A percentile compares a stretch with the other conserved stretches of the same genome.
Conservation (phyloP, 2,888 invertebrate species). For the Girardia tigrina region DNA sequence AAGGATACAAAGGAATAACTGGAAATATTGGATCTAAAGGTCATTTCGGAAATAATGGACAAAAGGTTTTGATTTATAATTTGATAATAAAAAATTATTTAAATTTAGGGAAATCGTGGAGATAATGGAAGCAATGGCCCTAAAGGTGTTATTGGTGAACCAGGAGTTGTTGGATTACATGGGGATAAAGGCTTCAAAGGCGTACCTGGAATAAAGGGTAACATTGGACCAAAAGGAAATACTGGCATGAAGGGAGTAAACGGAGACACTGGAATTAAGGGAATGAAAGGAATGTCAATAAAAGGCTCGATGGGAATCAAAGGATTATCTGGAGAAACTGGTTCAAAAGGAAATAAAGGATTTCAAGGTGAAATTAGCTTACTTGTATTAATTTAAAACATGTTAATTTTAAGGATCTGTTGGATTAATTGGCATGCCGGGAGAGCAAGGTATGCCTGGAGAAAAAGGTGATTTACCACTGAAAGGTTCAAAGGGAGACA, state of each 20-base stretch:
- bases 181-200: not conserved
- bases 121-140: not conserved
- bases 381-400: not conserved
- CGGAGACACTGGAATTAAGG: too few species aligned
- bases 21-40: not conserved
- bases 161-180: not conserved
- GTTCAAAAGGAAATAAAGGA: slow-evolving; percentile 26
- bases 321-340: not conserved
- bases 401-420: not conserved
- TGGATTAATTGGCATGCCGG: not conserved
- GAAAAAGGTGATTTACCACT: not conserved
- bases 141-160: not conserved
- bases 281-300: too few species aligned
- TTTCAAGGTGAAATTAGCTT: not conserved
- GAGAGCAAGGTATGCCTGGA: not conserved
- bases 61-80: not conserved
- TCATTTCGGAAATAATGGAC: not conserved
- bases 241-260: not conserved
- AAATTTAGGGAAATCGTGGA: not conserved
- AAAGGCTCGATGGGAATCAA: not conserved
- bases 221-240: slow-evolving; percentile 1
- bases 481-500: slow-evolving; percentile 24
- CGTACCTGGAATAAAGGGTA: not conserved
- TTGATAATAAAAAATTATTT: not conserved
- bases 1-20: not conserved